Conservation (phyloP, 37 sponge, comb jelly and placozoan species). For the Petrosia ficiformis region DNA sequence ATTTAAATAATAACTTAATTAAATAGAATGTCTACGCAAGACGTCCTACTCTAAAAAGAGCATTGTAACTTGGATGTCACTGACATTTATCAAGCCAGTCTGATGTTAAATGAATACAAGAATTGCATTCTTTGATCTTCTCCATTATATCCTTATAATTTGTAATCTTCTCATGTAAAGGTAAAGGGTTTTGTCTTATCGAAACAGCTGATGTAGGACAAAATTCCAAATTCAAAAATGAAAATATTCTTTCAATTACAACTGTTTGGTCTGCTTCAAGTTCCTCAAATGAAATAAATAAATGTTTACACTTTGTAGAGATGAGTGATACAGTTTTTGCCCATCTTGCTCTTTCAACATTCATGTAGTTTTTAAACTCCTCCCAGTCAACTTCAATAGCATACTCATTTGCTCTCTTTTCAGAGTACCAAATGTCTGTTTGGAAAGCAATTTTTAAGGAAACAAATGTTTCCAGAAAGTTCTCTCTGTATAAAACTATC, state of each 20-base stretch:
- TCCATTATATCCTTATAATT: conserved; percentile 15
- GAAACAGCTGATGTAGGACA: not conserved
- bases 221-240: conserved; percentile 1
- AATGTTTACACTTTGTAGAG: not conserved
- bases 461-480: conserved; percentile 30
- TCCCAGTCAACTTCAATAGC: conserved; percentile 23
- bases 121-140: not conserved
- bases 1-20: too few species aligned
- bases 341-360: conserved; percentile 1
- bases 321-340: not conserved
- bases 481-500: conserved; percentile 31
- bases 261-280: not conserved
- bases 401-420: not conserved
- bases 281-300: conserved; percentile 21
- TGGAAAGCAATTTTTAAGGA: conserved; percentile 28
- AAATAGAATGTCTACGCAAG: too few species aligned
- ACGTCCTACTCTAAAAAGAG: too few species aligned
- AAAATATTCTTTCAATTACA: not conserved
- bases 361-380: conserved; percentile 3
- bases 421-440: conserved; percentile 22
- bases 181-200: conserved; percentile 12
- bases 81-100: conserved; percentile 9
- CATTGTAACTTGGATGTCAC: too few species aligned
- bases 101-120: not conserved
- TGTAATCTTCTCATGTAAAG: conserved; percentile 5